These are phyloP conservation scores for Sanderia malayensis DNA, from an alignment of 30 jellyfish, hydroid and myxozoan genomes.

Conservation along the genomic window DNA sequence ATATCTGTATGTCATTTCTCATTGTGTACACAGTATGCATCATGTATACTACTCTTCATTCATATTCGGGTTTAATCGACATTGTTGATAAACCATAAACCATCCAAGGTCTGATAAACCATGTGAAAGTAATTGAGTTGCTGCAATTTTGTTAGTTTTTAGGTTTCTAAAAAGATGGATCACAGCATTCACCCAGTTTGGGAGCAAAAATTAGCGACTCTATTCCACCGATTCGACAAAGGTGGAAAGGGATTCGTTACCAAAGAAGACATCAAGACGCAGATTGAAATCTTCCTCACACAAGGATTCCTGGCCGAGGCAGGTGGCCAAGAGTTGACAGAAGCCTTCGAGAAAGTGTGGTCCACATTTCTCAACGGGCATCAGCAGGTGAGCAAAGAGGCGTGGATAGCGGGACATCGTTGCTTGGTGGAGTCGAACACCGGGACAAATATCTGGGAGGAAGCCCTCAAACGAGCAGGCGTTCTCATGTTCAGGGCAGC, in stretches of 20 bases:
- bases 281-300: constrained; percentile 24
- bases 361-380: constrained; percentile 24
- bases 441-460: constrained; percentile 22
- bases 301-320: constrained; percentile 22
- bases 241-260: constrained; percentile 38
- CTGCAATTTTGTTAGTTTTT: neutral
- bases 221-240: constrained; percentile 42
- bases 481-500: constrained; percentile 55
- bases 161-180: neutral
- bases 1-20: too few species aligned
- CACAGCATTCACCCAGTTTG: neutral
- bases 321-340: constrained; percentile 27
- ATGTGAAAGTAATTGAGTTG: neutral
- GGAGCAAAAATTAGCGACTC: constrained; percentile 36
- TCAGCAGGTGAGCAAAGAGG: constrained; percentile 15
- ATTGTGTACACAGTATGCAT: too few species aligned
- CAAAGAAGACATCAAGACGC: constrained; percentile 31
- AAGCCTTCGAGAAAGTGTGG: constrained; percentile 26
- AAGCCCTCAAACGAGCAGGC: constrained; percentile 30
- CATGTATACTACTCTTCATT: too few species aligned
- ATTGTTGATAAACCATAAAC: too few species aligned
- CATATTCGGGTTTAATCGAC: too few species aligned
- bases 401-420: constrained; percentile 39
- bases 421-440: neutral
- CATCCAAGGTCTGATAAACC: too few species aligned